phyloP scores from a whole-genome alignment of 2,888 invertebrate species.

The Pediacus dermestoides region DNA sequence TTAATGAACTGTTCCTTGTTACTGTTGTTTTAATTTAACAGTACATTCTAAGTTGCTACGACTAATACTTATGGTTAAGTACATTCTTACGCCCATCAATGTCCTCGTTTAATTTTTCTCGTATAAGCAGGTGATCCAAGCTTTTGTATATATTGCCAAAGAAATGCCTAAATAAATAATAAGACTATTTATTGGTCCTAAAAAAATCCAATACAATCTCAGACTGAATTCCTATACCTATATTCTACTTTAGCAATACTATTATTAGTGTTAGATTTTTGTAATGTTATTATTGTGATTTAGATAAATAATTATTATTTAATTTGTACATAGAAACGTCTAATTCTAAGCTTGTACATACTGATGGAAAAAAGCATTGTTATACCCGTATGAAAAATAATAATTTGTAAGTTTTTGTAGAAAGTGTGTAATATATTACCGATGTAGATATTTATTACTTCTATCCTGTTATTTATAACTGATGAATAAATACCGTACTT shows the following conservation, averaged over 20 bases:
- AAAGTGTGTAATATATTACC: slow-evolving; percentile 32
- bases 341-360: slow-evolving; percentile 31
- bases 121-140: too few species aligned
- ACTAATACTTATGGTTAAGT: too few species aligned
- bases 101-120: too few species aligned
- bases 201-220: slow-evolving; percentile 33
- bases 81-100: too few species aligned
- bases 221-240: slow-evolving; percentile 42
- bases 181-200: slow-evolving; percentile 21
- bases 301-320: slow-evolving; percentile 23
- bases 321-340: slow-evolving; percentile 23
- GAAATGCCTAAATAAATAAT: slow-evolving; percentile 27
- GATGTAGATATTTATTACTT: slow-evolving; percentile 42
- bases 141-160: slow-evolving; percentile 34
- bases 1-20: too few species aligned
- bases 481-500: slow-evolving; percentile 37
- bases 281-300: slow-evolving; percentile 31
- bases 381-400: slow-evolving; percentile 27
- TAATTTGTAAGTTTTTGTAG: slow-evolving; percentile 34
- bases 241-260: slow-evolving; percentile 43
- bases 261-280: slow-evolving; percentile 24
- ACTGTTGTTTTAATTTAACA: too few species aligned
- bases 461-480: slow-evolving; percentile 39
- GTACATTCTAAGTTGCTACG: too few species aligned
- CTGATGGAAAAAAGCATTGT: slow-evolving; percentile 21